Evolutionary conservation across 35 echinoderm and acorn worm species (phyloP).

Genomic region (Apostichopus japonicus): DNA sequence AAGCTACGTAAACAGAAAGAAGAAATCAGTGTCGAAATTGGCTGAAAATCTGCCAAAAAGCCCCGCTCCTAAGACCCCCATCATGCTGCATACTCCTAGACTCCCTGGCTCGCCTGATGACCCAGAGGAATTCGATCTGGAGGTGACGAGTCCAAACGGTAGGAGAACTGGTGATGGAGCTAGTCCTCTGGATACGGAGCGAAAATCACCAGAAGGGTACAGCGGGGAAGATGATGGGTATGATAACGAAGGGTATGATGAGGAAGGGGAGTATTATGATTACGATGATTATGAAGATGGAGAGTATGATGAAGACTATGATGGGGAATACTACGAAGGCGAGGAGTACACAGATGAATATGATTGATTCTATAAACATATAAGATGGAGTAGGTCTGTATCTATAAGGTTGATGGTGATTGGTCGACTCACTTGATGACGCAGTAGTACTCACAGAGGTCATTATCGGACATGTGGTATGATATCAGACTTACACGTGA

Average conservation of each 20-base stretch:
- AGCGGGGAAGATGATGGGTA: constrained; percentile 22
- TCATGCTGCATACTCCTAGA: neutral
- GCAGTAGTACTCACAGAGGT: neutral
- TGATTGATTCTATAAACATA: neutral
- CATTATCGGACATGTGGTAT: neutral
- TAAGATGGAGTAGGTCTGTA: neutral
- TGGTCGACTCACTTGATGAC: neutral
- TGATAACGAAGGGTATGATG: constrained; percentile 20
- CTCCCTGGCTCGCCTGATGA: constrained; percentile 39
- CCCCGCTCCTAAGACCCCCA: neutral
- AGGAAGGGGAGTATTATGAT: constrained; percentile 30
- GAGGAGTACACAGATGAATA: constrained; percentile 26
- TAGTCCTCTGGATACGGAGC: constrained; percentile 6
- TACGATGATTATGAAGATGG: neutral
- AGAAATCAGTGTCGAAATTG: constrained; percentile 9
- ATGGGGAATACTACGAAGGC: constrained; percentile 12
- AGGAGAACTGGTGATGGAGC: constrained; percentile 36
- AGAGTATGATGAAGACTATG: constrained; percentile 6
- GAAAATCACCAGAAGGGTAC: constrained; percentile 35
- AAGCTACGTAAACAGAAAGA: neutral
- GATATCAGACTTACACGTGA: neutral
- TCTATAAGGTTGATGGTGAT: neutral
- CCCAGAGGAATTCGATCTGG: neutral
- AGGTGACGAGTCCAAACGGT: neutral
- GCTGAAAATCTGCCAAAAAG: constrained; percentile 32